A percentile compares a stretch with the other conserved stretches of the same genome.
These are phyloP conservation scores for Dipus sagitta DNA, from an alignment of 2,797 vertebrate genomes.

Conservation along the genomic window DNA sequence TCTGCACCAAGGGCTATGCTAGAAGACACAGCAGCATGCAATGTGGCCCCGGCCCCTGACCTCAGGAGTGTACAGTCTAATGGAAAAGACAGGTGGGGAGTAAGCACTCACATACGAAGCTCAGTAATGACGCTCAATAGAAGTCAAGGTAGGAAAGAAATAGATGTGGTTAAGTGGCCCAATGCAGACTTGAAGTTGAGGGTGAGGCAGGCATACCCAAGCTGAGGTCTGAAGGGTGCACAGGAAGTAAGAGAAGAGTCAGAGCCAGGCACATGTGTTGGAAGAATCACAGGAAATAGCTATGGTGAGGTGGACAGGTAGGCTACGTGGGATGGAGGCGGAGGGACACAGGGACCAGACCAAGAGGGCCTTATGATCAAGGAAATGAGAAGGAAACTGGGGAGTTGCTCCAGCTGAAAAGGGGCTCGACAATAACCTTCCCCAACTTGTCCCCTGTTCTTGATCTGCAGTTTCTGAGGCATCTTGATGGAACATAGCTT, in stretches of 20 bases:
- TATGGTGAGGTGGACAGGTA: not conserved
- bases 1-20: not conserved
- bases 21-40: not conserved
- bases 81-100: not conserved
- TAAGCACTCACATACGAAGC: not conserved
- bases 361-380: not conserved
- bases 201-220: not conserved
- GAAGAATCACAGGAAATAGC: not conserved
- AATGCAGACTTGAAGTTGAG: not conserved
- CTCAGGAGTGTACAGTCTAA: not conserved
- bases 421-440: too few relatives aligned
- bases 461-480: not conserved
- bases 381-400: not conserved
- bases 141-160: not conserved
- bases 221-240: not conserved
- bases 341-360: not conserved
- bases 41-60: not conserved
- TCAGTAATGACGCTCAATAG: not conserved
- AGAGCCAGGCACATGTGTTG: not conserved
- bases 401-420: not conserved
- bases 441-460: not conserved
- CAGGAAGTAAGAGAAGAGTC: not conserved
- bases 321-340: accelerated
- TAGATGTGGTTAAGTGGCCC: not conserved
- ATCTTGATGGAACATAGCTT: not conserved